Conservation (phyloP, 2,113 vertebrate species). For the Orycteropus afer region DNA sequence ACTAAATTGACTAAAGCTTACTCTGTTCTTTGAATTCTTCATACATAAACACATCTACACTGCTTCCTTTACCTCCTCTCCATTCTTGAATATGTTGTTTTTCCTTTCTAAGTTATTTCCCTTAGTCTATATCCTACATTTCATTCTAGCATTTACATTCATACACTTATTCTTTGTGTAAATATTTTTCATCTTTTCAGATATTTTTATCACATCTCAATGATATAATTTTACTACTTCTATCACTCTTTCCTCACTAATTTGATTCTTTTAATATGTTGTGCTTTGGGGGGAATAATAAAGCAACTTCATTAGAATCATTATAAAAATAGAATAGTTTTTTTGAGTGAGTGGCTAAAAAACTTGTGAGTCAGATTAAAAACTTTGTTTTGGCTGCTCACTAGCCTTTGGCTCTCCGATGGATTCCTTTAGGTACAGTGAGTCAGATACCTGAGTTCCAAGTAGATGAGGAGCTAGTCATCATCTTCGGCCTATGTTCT, state of each 20-base stretch:
- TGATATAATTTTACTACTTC: slow-evolving; percentile 37
- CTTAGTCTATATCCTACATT: background rate
- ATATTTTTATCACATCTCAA: slow-evolving; percentile 1
- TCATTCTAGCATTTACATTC: background rate
- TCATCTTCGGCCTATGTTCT: background rate
- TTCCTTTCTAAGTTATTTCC: background rate
- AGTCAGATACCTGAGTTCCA: background rate
- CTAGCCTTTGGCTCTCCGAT: background rate
- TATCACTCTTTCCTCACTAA: background rate
- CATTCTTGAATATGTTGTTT: background rate
- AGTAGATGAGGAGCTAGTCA: background rate
- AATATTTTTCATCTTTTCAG: slow-evolving; percentile 44
- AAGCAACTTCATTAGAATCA: slow-evolving; percentile 12
- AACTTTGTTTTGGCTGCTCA: background rate
- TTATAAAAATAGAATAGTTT: slow-evolving; percentile 15
- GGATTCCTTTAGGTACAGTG: background rate
- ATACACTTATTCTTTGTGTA: slow-evolving; percentile 2
- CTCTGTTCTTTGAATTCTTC: slow-evolving; percentile 1
- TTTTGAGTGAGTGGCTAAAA: slow-evolving; percentile 1
- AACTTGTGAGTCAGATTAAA: background rate
- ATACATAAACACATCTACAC: background rate
- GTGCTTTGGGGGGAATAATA: background rate
- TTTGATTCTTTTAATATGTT: slow-evolving; percentile 11
- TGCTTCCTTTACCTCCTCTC: background rate
- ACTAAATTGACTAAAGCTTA: background rate